A percentile compares a stretch with the other conserved stretches of the same genome.
These are phyloP conservation scores for Takifugu ocellatus DNA, from an alignment of 2,797 vertebrate genomes.

Conservation along the genomic window DNA sequence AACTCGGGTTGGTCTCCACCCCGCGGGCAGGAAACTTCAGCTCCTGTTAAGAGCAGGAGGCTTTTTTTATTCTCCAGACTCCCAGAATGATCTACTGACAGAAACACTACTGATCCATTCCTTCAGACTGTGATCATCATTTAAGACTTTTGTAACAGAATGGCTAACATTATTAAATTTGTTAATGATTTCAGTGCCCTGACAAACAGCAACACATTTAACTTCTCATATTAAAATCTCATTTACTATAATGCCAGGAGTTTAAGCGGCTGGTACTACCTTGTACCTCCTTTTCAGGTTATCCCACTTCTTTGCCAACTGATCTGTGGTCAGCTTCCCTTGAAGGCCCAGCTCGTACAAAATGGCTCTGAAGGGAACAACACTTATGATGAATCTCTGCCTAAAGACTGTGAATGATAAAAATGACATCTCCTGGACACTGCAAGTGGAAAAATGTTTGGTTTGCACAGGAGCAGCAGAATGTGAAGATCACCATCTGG, in stretches of 20 bases:
- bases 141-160: too few relatives aligned
- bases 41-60: conserved; percentile 55
- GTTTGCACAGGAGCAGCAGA: background rate
- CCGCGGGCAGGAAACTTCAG: conserved; percentile 73
- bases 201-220: too few relatives aligned
- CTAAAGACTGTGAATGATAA: background rate
- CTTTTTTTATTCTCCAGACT: background rate
- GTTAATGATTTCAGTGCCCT: too few relatives aligned
- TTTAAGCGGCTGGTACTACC: conserved; percentile 36
- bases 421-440: background rate
- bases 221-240: too few relatives aligned
- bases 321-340: conserved; percentile 76
- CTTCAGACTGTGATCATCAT: too few relatives aligned
- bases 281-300: conserved; percentile 79
- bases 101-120: too few relatives aligned
- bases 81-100: background rate
- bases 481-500: too few relatives aligned
- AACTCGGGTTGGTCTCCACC: conserved; percentile 66
- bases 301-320: conserved; percentile 80
- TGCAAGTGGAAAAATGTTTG: too few relatives aligned
- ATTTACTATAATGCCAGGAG: too few relatives aligned
- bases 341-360: conserved; percentile 75
- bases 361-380: conserved; percentile 62
- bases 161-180: too few relatives aligned
- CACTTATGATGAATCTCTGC: background rate